phyloP scores from a whole-genome alignment of 2,113 vertebrate genomes.

The Capreolus pygargus region DNA sequence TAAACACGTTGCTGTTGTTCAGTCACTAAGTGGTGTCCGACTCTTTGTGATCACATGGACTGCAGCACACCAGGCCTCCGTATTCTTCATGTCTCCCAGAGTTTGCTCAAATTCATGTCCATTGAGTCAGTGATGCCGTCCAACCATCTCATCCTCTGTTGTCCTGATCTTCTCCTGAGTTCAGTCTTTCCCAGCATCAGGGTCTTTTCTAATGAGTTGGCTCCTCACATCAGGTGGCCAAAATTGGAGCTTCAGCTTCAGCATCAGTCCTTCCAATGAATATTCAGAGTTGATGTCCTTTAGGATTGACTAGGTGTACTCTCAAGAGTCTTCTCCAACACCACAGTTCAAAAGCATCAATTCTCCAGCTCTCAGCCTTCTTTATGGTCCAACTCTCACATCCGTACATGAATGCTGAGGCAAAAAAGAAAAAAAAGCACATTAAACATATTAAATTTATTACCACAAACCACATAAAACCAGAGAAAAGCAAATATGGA shows the following conservation, averaged over 20 bases:
- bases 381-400: background rate
- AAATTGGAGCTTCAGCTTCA: background rate
- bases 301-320: background rate
- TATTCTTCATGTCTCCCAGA: background rate
- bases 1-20: background rate
- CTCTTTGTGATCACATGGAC: background rate
- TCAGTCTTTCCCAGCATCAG: background rate
- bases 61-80: background rate
- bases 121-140: background rate
- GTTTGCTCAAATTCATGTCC: background rate
- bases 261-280: background rate
- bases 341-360: background rate
- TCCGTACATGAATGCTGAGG: background rate
- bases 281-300: background rate
- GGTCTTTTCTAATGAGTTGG: background rate
- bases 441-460: background rate
- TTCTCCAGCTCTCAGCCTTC: background rate
- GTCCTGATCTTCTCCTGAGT: background rate
- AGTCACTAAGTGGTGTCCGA: background rate
- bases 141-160: background rate
- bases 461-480: background rate
- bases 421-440: background rate
- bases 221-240: background rate
- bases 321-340: background rate
- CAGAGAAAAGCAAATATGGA: background rate